Evolutionary conservation across 2,888 invertebrate genomes (phyloP), one percentile per base, ranked within the genome.

Genomic region (Xanthia icteritia): DNA sequence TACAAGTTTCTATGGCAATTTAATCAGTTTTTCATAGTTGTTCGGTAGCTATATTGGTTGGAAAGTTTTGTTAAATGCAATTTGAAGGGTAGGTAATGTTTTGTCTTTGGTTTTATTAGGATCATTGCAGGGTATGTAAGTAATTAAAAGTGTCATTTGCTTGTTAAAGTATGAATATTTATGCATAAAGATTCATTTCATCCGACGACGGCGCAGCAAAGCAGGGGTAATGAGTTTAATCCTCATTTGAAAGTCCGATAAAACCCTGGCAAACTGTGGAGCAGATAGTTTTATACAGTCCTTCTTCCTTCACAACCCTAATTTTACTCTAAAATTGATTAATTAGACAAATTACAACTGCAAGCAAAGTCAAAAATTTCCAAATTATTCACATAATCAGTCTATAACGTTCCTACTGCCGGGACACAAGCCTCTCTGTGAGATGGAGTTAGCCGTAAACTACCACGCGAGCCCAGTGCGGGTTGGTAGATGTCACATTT

Each of bases 1-100:
- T 86, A 84, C 79, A 79, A 86, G 79, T 86, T 86, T 79, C 42
- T 86, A 86, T 64, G 79, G 74, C 54, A 78, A 84, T 86, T 86
- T 84, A 84, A 84, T 79, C 79, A 79, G 84, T 83, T 83, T 84
- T 84, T 79, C 75, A 79, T 64, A 17, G 79, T 56, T 83, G 79
- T 84, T 86, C 17, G 51, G 60, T 23, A 39, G 5, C 72, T 64
- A 82, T 83, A 63, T 86, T 79, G 72, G 86, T 73, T 48, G 17
- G 61, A 39, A 83, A 77, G 42, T 72, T 83, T 60, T 71, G 71
- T 42, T 61, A 31, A 67, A 64, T 60, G 45, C 51, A 27, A 67
- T 64, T 56, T 75, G 15, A 63, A 48, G 66, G 45, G 39, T 77
- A 4, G 31, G 3, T 60, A 15, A 61, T 45, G 48, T 54, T 73